Base-by-base conservation (phyloP, 2,113 vertebrate species). In the Otolemur garnettii region DNA sequence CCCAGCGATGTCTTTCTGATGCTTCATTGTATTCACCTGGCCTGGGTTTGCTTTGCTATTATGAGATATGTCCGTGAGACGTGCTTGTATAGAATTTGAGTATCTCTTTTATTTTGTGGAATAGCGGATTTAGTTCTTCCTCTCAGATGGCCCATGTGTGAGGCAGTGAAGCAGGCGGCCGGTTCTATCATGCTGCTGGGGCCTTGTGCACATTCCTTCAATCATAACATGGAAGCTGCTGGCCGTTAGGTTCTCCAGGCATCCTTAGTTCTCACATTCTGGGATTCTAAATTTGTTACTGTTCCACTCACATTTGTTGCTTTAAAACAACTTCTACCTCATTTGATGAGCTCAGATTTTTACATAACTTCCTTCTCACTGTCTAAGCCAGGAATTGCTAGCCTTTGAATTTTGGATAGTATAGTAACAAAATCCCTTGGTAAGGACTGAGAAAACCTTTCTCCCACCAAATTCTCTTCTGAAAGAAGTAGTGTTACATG, bases 381-480 rank as follows among this genome's bases (percentile, higher is more conserved):
- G 0, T 28, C 87, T 78, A 35, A 91, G 64, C 28, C 81, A 71
- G 18, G 14, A 72, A 80, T 74, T 84, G 26, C 38, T 38, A 90
- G 53, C 12, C 64, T 95, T 60, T 87, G 62, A 75, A 69, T 91
- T 96, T 94, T 30, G 15, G 66, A 38, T 38, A 62, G 17, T 30
- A 9, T 85, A 60, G 12, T 21, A 88, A 38, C 53, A 84, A 90
- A 94, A 83, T 81, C 50, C 28, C 55, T 82, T 81, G 82, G 53
- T 50, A 69, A 50, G 79, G 38, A 42, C 19, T 59, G n/a, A 59
- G 75, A 72, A 95, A 84, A 86, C 38, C 38, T 95, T 95, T 79
- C 18, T 35, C 33, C 53, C 11, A 85, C 28, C 64, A 69, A 18
- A 35, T 64, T 69, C 42, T 87, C 0, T 87, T 79, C 42, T 84